phyloP scores from a whole-genome alignment of 2,797 vertebrate species.

The Dipus sagitta region DNA sequence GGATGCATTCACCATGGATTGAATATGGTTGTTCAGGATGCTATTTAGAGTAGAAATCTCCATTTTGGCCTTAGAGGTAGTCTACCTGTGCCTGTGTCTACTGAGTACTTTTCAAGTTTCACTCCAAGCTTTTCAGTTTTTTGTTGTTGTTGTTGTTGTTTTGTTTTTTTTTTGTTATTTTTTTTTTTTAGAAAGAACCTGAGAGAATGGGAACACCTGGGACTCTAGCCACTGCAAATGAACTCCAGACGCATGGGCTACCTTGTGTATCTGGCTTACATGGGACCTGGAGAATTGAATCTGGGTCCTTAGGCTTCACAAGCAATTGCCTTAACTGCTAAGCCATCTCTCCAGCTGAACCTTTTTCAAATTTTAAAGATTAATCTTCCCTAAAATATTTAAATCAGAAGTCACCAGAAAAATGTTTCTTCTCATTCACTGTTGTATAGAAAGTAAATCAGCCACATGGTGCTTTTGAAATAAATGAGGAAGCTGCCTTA shows the following conservation, averaged over 20 bases:
- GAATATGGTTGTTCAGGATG: neutral
- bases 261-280: too few relatives aligned
- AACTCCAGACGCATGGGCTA: too few relatives aligned
- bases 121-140: neutral
- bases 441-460: slow-evolving; percentile 16
- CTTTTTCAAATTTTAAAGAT: slow-evolving; percentile 20
- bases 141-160: too few relatives aligned
- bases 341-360: too few relatives aligned
- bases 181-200: too few relatives aligned
- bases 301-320: too few relatives aligned
- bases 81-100: slow-evolving; percentile 17
- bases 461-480: neutral
- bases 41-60: neutral
- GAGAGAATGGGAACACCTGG: too few relatives aligned
- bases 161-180: too few relatives aligned
- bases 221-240: too few relatives aligned
- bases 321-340: too few relatives aligned
- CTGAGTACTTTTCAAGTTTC: neutral
- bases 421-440: slow-evolving; percentile 21
- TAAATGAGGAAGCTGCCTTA: neutral
- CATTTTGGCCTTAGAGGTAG: neutral
- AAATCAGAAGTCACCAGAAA: slow-evolving; percentile 36
- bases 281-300: too few relatives aligned
- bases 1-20: neutral
- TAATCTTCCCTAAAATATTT: slow-evolving; percentile 41